phyloP scores from a whole-genome alignment of 1,140 invertebrate genomes.

The Orussus abietinus region DNA sequence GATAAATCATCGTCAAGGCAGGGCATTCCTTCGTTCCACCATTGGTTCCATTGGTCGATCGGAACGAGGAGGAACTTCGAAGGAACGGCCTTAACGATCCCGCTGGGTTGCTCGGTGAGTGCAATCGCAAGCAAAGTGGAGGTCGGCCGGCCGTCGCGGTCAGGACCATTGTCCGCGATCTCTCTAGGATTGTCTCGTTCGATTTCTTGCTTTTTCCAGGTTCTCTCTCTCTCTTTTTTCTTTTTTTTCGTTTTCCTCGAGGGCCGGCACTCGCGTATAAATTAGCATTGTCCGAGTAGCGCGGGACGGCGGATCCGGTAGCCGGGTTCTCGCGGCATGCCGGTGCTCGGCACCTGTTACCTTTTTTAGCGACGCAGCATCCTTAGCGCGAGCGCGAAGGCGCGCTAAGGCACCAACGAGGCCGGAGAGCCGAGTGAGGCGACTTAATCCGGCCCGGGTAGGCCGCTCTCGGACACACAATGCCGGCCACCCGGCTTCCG shows the following conservation, averaged over 20 bases:
- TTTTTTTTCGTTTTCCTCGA: constrained; percentile 12
- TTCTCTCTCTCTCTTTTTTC: too few relatives aligned
- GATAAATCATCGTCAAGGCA: too few relatives aligned
- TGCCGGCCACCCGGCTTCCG: constrained; percentile 31
- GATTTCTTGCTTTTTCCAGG: too few relatives aligned
- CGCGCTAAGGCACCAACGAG: not conserved
- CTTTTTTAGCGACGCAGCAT: constrained; percentile 24
- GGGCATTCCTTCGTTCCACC: too few relatives aligned
- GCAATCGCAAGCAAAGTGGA: too few relatives aligned
- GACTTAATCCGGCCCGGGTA: constrained; percentile 26
- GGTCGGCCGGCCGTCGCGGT: too few relatives aligned
- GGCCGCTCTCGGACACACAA: constrained; percentile 24
- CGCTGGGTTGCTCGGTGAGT: too few relatives aligned
- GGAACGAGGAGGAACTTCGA: too few relatives aligned
- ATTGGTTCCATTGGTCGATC: too few relatives aligned
- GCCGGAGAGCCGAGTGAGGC: too few relatives aligned
- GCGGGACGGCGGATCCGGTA: not conserved
- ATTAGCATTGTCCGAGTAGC: constrained; percentile 21
- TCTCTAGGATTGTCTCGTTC: constrained; percentile 19
- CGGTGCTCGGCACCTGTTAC: constrained; percentile 29
- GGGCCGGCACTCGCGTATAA: constrained; percentile 14
- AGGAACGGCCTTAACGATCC: too few relatives aligned
- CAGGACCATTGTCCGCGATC: constrained; percentile 13
- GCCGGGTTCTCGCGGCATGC: constrained; percentile 11
- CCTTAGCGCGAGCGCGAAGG: not conserved